A percentile compares a stretch with the other conserved stretches of the same genome.
Conservation (phyloP, 2,113 vertebrate species). For the Peromyscus leucopus region DNA sequence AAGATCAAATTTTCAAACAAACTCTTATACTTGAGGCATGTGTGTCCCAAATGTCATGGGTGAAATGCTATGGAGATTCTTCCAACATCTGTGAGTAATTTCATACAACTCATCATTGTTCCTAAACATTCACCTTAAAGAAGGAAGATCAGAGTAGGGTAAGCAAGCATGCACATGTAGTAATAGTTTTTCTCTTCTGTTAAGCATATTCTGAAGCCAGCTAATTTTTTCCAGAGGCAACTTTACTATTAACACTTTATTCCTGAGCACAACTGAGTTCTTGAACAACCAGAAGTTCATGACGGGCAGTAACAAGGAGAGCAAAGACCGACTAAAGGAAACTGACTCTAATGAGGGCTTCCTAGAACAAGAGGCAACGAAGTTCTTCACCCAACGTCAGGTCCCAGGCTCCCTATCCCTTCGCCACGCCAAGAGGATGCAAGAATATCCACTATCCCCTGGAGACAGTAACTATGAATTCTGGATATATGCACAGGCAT, state of each 20-base stretch:
- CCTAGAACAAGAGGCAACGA: background rate
- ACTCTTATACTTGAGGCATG: conserved; percentile 68
- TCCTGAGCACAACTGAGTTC: conserved; percentile 14
- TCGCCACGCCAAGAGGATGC: background rate
- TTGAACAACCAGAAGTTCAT: background rate
- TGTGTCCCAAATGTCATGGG: conserved; percentile 78
- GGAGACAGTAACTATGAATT: background rate
- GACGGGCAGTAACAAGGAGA: background rate
- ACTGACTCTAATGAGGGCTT: background rate
- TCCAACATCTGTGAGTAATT: conserved; percentile 76
- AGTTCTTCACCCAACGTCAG: background rate
- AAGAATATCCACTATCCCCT: background rate
- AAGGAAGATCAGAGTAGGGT: conserved; percentile 70
- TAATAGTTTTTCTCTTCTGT: conserved; percentile 68
- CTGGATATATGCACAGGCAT: background rate
- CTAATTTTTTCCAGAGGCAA: conserved; percentile 73
- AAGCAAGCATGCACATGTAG: conserved; percentile 68
- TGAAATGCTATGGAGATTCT: conserved; percentile 80
- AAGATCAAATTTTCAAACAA: conserved; percentile 79
- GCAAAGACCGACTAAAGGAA: background rate
- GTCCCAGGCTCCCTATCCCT: background rate
- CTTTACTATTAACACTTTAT: conserved; percentile 18
- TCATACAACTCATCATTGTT: conserved; percentile 65
- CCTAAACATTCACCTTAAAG: conserved; percentile 64
- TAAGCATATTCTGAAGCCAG: conserved; percentile 61